Evolutionary conservation across 2,888 invertebrate genomes (phyloP), one percentile per base, ranked within the genome.

Genomic region (Cerceris rybyensis): DNA sequence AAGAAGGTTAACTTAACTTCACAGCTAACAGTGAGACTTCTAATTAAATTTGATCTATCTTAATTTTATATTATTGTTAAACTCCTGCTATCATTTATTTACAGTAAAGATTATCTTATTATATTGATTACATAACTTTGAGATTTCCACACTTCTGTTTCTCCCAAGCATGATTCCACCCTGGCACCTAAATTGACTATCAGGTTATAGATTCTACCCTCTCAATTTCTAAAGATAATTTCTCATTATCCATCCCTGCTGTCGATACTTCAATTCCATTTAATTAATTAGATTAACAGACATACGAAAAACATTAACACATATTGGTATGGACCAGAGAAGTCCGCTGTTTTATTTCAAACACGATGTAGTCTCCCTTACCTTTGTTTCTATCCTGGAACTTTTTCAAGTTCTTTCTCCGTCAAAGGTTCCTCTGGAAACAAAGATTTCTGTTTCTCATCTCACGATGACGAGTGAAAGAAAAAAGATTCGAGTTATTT

Each of bases 381-480:
- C 16, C 13, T 17, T 42, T 65, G 52, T 64, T 68, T 42, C 67
- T 67, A 16, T 11, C 52, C 17, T 39, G 16, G 58, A 63, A 41
- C 59, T 54, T 57, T 64, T 61, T 55, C 54, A n/a, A 52, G 6
- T 54, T 70, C 54, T 58, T 58, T 8, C 39, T 57, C 14, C n/a
- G 16, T 70, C 43, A 55, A 54, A 50, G 43, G 14, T 17, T 46
- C 55, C 49, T 17, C 60, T 57, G 28, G 52, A 70, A 17, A 54
- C 50, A 59, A 11, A 66, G 55, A 43, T 11, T 75, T 74, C 17
- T 28, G 58, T 49, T 50, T 1, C 70, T 67, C 64, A 54, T 67
- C 60, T 72, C 16, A 13, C 14, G 28, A 60, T 8, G 14, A n/a
- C 28, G 41, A 43, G 28, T 42, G 39, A 52, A 52, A 66, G 41